Base-by-base conservation (phyloP, 2,797 vertebrate genomes). In the Amblyopsis hoosieri region DNA sequence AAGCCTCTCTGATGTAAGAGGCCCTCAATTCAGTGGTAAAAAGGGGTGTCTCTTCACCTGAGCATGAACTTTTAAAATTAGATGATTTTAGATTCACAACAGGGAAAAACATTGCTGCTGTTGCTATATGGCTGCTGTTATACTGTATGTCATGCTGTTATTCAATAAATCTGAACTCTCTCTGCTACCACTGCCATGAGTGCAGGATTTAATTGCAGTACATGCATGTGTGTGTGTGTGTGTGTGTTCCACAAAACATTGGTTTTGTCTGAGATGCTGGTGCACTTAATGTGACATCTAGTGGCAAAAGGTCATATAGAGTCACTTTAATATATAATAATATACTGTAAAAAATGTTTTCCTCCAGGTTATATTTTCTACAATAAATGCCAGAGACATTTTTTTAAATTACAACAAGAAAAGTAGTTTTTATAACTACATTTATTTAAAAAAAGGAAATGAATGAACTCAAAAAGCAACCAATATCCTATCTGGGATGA, bases 401-500 rank as follows among this genome's bases (percentile, higher is more conserved):
- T 42, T 42, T 42, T 42, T 42, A 5, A 42, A 42, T 42, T 54
- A 46, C 50, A 33, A 31, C 49, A 64, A 45, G 60, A 10, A 65
- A 47, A 60, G 12, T 57, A 49, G 69, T 76, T 91, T 91, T 89
- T 89, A 83, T 82, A 87, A 85, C 90, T 92, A 93, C 91, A 92
- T 93, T 94, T 93, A 92, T 93, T 91, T 17, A 58, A 87, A 91
- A 90, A 80, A 76, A 71, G 66, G 64, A 75, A 84, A 61, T 59
- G 54, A 74, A 75, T 58, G 76, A 78, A 76, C 23, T 71, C 66
- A 82, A 82, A 80, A 85, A 83, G 76, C 85, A 81, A 90, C 79
- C 75, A 92, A 92, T 85, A 91, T 94, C 94, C 81, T 93, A 89
- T 94, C 92, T 90, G 90, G 92, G 93, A 94, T 91, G 87, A 93